phyloP scores from a whole-genome alignment of 2,113 vertebrate species.

The Actenoides hombroni region DNA sequence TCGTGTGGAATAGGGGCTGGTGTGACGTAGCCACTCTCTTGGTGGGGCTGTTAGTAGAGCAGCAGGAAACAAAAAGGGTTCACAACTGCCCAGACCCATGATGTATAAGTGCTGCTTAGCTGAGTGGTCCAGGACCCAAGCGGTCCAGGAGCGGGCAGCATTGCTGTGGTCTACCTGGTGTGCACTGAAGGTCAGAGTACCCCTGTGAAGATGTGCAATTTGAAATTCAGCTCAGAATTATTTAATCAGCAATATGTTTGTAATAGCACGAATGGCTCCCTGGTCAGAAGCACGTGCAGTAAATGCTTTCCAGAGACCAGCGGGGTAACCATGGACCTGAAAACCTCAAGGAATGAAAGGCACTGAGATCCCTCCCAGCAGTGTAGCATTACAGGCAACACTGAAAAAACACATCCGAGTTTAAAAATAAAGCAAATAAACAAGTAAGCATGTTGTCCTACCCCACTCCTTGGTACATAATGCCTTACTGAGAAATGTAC shows the following conservation, averaged over 20 bases:
- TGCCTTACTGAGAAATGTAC: background rate
- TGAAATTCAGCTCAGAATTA: background rate
- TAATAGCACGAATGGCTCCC: background rate
- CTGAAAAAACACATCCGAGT: background rate
- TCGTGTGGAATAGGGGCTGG: accelerated
- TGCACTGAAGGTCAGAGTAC: accelerated
- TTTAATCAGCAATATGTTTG: background rate
- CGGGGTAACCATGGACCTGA: background rate
- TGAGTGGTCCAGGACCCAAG: background rate
- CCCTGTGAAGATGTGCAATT: accelerated
- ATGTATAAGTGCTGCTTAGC: background rate
- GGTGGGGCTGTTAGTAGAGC: background rate
- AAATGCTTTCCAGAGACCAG: background rate
- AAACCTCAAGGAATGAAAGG: slow-evolving; percentile 24
- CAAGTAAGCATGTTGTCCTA: background rate
- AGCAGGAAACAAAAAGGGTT: background rate
- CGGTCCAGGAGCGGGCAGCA: accelerated
- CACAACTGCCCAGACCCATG: accelerated
- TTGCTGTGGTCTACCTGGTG: accelerated
- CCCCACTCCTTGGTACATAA: background rate
- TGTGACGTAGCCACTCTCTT: accelerated
- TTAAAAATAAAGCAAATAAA: slow-evolving; percentile 48
- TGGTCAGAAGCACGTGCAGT: background rate
- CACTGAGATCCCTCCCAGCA: background rate
- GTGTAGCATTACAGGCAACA: background rate